phyloP scores from a whole-genome alignment of 2,797 vertebrate species.

The Nannoperca obscura region DNA sequence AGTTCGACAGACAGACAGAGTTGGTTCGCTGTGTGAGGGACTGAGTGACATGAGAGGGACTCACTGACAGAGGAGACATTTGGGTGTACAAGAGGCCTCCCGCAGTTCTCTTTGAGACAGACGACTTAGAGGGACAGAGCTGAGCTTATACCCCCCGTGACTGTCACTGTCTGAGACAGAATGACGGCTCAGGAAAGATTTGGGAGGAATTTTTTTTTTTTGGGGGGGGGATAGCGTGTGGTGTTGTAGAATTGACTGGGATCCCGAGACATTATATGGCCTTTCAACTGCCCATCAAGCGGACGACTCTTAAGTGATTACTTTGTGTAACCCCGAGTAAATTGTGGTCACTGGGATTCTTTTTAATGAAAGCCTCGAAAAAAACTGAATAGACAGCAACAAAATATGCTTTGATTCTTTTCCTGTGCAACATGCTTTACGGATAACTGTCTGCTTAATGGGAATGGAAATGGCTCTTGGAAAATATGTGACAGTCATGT shows the following conservation, averaged over 20 bases:
- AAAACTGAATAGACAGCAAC: slow-evolving; percentile 40
- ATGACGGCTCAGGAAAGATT: slow-evolving; percentile 70
- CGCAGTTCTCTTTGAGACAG: slow-evolving; percentile 72
- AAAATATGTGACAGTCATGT: slow-evolving; percentile 76
- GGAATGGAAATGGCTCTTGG: slow-evolving; percentile 41
- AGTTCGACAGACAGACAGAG: slow-evolving; percentile 35
- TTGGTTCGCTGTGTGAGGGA: slow-evolving; percentile 26
- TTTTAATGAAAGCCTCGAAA: slow-evolving; percentile 46
- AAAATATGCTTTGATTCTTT: slow-evolving; percentile 64
- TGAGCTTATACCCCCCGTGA: slow-evolving; percentile 72
- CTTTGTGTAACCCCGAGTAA: slow-evolving; percentile 54
- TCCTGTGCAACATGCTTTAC: slow-evolving; percentile 35
- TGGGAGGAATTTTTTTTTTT: slow-evolving; percentile 60
- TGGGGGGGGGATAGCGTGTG: slow-evolving; percentile 53
- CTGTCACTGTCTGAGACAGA: slow-evolving; percentile 75
- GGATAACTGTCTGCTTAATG: slow-evolving; percentile 37
- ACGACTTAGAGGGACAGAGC: slow-evolving; percentile 73
- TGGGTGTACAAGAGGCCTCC: slow-evolving; percentile 59
- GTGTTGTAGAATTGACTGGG: slow-evolving; percentile 59
- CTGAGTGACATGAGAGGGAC: slow-evolving; percentile 46
- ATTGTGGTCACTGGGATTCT: slow-evolving; percentile 43
- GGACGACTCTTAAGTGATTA: slow-evolving; percentile 55
- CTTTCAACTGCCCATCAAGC: slow-evolving; percentile 67
- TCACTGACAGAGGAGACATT: slow-evolving; percentile 36
- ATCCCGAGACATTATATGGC: slow-evolving; percentile 62